A percentile compares a stretch with the other conserved stretches of the same genome.
Evolutionary conservation across 1,140 invertebrate genomes (phyloP).

Genomic region (Sitobion miscanthi): DNA sequence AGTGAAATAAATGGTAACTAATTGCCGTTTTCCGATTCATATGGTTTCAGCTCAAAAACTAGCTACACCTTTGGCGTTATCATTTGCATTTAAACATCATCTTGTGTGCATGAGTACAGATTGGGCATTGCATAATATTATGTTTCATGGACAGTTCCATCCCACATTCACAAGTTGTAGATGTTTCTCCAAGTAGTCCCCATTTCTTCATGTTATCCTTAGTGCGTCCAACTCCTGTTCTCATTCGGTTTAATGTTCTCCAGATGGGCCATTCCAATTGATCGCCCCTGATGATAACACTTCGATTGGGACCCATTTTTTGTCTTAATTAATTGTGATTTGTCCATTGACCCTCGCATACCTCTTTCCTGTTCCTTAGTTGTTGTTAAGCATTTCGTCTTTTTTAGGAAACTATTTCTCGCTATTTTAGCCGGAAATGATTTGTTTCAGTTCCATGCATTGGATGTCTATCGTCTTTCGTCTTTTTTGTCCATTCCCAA

Average conservation of each 20-base stretch:
- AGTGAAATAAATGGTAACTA: neutral
- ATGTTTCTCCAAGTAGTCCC: too few species aligned
- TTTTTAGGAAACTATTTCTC: constrained; percentile 37
- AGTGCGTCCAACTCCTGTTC: neutral
- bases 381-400: neutral
- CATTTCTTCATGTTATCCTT: neutral
- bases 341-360: neutral
- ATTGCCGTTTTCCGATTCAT: neutral
- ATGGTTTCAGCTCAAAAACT: constrained; percentile 17
- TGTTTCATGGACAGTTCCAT: neutral
- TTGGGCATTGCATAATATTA: constrained; percentile 15
- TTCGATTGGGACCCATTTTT: neutral
- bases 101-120: neutral
- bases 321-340: neutral
- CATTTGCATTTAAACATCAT: neutral
- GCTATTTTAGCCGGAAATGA: neutral
- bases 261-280: neutral
- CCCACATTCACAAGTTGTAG: neutral
- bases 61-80: neutral
- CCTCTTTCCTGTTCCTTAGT: constrained; percentile 41
- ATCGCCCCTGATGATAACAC: neutral
- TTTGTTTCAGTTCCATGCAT: constrained; percentile 14
- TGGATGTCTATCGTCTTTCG: constrained; percentile 3
- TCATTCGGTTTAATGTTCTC: constrained; percentile 27
- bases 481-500: constrained; percentile 14